Base-by-base conservation (phyloP, 2,888 invertebrate species). In the Penaeus monodon region DNA sequence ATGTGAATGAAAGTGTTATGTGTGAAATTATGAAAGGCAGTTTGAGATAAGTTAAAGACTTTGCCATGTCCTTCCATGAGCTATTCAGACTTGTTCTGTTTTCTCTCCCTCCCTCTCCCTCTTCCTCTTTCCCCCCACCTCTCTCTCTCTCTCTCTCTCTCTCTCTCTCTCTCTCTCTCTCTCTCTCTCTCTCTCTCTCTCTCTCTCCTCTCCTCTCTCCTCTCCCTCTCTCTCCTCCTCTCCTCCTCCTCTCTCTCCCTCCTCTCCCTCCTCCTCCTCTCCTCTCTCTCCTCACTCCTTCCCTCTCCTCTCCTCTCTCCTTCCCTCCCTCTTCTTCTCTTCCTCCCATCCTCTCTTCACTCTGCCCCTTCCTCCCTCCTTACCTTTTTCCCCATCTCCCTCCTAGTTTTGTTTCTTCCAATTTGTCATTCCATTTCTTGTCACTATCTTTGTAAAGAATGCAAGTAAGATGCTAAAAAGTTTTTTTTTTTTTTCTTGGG, bases 401-500 rank as follows among this genome's bases (percentile, higher is more conserved):
- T 4, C 70, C 70, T 70, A 17, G 22, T 70, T n/a, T 24, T 70
- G n/a, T 22, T 29, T 22, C 70, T 70, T 6, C 29, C 4, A 14
- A 14, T 29, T 70, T 1, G 1, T 70, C 14, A 14, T 29, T 24
- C 6, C 70, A 70, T 70, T 29, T 24, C 2, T 29, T 70, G n/a
- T 17, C n/a, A 20, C 70, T 29, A 12, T 29, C 24, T 63, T 79
- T 24, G 24, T 10, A 76, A 76, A 76, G 12, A 38, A 44, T 33
- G n/a, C 24, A 49, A 49, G 17, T 76, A n/a, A 49, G 38, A 24
- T 12, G 22, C 12, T 49, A 76, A 24, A 49, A 49, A 49, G 22
- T 22, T 44, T n/a, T 76, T 76, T 74, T 68, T n/a, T 68, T 73
- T 76, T 76, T 24, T 76, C 76, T 76, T 44, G 76, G 76, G 76